Evolutionary conservation across 2,797 vertebrate genomes (phyloP).

Genomic region (Notamacropus eugenii): DNA sequence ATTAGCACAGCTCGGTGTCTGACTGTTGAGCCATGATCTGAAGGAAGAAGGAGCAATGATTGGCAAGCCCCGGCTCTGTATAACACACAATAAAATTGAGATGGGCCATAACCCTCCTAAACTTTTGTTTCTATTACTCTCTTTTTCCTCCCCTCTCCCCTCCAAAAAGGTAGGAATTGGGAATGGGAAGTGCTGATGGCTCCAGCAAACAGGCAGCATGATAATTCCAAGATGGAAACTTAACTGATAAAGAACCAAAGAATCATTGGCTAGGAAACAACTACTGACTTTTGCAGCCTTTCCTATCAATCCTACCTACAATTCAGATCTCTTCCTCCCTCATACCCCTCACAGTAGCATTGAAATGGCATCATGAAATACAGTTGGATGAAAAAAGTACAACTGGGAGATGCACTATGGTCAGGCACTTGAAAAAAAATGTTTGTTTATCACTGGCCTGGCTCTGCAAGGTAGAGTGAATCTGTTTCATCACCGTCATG

Average conservation of each 20-base stretch:
- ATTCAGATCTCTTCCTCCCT: background rate
- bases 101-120: background rate
- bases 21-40: background rate
- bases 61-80: background rate
- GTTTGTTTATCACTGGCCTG: background rate
- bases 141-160: too few relatives aligned
- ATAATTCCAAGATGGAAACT: background rate
- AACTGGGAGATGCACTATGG: background rate
- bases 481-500: background rate
- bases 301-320: background rate
- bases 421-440: background rate
- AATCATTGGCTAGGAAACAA: background rate
- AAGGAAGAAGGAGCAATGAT: background rate
- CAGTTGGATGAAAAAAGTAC: background rate
- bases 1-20: slow-evolving; percentile 23
- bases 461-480: background rate
- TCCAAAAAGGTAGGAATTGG: background rate
- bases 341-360: background rate
- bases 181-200: background rate
- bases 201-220: background rate
- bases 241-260: background rate
- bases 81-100: background rate
- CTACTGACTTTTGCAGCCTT: background rate
- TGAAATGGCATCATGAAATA: background rate
- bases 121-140: background rate